phyloP scores from a whole-genome alignment of 1,140 invertebrate genomes.

The Leptopilina boulardi region DNA sequence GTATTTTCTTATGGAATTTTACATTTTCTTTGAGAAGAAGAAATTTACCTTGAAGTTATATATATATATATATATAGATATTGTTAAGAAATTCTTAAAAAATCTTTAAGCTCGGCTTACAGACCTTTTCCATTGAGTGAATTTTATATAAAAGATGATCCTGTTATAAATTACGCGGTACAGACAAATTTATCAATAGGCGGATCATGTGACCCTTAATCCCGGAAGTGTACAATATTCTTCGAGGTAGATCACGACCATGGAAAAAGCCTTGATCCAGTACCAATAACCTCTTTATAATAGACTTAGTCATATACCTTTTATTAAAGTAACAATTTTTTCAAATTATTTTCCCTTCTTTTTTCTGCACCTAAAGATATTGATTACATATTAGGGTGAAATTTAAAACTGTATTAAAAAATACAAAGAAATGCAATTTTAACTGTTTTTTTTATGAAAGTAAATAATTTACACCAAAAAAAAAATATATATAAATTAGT shows the following conservation, averaged over 20 bases:
- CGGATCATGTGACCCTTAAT: conserved; percentile 21
- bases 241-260: neutral
- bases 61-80: too few species aligned
- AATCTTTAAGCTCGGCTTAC: neutral
- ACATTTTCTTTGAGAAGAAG: too few species aligned
- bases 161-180: conserved; percentile 1
- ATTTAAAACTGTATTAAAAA: too few species aligned
- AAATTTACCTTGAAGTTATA: neutral
- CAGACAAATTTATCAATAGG: conserved; percentile 29
- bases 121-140: conserved; percentile 6
- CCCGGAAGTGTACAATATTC: conserved; percentile 27
- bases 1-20: too few species aligned
- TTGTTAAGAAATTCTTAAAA: neutral
- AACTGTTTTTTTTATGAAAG: too few species aligned
- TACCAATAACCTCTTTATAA: neutral
- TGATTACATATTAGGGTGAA: too few species aligned
- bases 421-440: too few species aligned
- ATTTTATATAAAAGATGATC: conserved; percentile 7
- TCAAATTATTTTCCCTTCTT: neutral
- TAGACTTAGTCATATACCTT: neutral
- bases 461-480: too few species aligned
- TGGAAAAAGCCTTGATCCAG: neutral
- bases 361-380: too few species aligned
- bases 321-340: neutral
- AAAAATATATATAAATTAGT: too few species aligned